Percentiles rank a stretch among this genome's conserved stretches.
phyloP scores from a whole-genome alignment of 2,113 vertebrate species.

The Pterocles burchelli region DNA sequence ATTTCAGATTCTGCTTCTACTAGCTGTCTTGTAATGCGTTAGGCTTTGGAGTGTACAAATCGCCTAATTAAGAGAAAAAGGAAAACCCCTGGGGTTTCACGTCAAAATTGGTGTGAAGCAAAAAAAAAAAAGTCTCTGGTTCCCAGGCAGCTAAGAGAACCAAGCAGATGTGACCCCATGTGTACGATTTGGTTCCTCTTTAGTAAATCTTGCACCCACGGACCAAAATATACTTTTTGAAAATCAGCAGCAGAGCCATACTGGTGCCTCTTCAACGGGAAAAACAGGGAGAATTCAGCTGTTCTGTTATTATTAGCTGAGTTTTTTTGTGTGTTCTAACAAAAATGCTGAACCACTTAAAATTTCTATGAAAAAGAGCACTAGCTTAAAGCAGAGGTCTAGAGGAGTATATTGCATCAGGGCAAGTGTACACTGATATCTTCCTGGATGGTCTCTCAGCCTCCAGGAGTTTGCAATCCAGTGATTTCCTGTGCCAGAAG shows the following conservation, averaged over 20 bases:
- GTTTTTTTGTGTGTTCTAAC: neutral
- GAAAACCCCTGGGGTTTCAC: neutral
- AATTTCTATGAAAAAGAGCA: neutral
- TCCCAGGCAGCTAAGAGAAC: neutral
- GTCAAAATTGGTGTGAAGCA: neutral
- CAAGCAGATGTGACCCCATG: fast-evolving
- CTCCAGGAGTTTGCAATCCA: neutral
- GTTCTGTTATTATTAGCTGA: neutral
- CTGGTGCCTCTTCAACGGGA: neutral
- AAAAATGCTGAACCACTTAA: neutral
- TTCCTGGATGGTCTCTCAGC: neutral
- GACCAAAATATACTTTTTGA: neutral
- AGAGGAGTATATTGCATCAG: neutral
- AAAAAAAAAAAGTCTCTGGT: neutral
- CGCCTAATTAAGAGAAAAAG: neutral
- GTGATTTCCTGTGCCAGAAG: neutral
- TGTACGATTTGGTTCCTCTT: neutral
- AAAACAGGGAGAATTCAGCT: neutral
- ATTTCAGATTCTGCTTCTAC: neutral
- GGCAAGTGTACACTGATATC: neutral
- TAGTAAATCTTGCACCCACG: neutral
- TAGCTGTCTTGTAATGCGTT: neutral
- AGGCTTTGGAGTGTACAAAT: neutral
- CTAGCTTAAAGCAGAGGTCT: neutral
- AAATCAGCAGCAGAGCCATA: neutral